These are phyloP conservation scores for Xylocampa areola DNA, from an alignment of 2,888 invertebrate species.

Conservation along the genomic window DNA sequence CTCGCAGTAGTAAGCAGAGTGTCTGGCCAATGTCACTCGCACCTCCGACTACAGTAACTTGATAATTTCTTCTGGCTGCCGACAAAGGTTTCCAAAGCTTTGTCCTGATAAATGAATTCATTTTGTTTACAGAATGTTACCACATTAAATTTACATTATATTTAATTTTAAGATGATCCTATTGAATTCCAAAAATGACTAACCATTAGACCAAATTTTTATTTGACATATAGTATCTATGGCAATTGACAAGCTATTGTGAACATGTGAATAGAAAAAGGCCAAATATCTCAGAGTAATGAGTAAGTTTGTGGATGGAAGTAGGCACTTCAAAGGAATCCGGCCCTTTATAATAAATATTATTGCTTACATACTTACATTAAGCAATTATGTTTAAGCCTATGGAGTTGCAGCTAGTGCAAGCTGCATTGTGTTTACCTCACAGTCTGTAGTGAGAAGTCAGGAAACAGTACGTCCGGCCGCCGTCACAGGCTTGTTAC, in stretches of 20 bases:
- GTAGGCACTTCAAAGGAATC: too few species aligned
- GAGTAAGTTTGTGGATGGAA: too few species aligned
- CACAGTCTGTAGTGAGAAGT: too few species aligned
- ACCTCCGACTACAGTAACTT: constrained; percentile 80
- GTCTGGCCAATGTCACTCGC: constrained; percentile 88
- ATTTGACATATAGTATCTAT: constrained; percentile 18
- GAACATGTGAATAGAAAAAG: constrained; percentile 10
- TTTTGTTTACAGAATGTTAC: constrained; percentile 13
- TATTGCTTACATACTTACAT: too few species aligned
- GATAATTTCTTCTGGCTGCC: constrained; percentile 60
- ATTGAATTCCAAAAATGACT: background rate
- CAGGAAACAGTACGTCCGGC: too few species aligned
- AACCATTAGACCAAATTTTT: background rate
- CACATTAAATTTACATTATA: constrained; percentile 20
- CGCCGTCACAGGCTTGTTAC: too few species aligned
- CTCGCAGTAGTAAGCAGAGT: constrained; percentile 89
- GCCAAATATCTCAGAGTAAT: background rate
- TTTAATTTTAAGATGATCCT: background rate
- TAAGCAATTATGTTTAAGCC: too few species aligned
- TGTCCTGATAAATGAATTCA: constrained; percentile 52
- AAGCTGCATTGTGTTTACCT: too few species aligned
- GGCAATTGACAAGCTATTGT: background rate
- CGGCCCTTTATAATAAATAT: too few species aligned
- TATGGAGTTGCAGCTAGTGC: too few species aligned
- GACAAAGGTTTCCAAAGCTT: constrained; percentile 34